These are phyloP conservation scores for Amblyopsis hoosieri DNA, from an alignment of 2,797 vertebrate species.

Conservation along the genomic window DNA sequence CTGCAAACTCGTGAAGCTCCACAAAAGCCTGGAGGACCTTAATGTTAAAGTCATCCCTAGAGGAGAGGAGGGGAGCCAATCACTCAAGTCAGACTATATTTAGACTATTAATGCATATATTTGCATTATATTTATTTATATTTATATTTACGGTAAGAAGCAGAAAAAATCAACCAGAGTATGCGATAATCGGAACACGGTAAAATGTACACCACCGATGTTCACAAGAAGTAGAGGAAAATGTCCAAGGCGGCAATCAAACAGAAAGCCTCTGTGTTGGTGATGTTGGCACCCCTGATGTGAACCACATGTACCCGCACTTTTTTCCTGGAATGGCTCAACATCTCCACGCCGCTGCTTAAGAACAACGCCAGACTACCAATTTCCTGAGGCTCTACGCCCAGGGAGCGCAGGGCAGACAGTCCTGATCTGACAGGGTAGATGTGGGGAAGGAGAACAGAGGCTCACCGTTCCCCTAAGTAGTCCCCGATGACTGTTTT, in stretches of 20 bases:
- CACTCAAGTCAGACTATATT: constrained; percentile 1
- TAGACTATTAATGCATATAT: constrained; percentile 7
- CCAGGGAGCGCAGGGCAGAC: constrained; percentile 16
- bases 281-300: constrained; percentile 52
- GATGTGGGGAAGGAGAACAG: constrained; percentile 15
- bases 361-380: constrained; percentile 46
- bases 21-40: constrained; percentile 97
- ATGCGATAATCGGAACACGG: neutral
- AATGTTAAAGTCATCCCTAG: constrained; percentile 95
- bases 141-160: constrained; percentile 1
- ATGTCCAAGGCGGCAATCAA: constrained; percentile 11
- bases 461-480: constrained; percentile 80
- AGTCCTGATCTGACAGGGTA: constrained; percentile 30
- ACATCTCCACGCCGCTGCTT: constrained; percentile 46
- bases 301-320: constrained; percentile 61
- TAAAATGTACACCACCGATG: constrained; percentile 1
- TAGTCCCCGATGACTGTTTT: constrained; percentile 95
- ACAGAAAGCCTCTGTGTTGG: constrained; percentile 21
- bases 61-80: constrained; percentile 28
- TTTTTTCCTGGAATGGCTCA: constrained; percentile 41
- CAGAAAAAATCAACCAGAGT: neutral
- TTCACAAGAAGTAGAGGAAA: constrained; percentile 13
- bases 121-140: constrained; percentile 1
- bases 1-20: constrained; percentile 96
- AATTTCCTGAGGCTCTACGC: constrained; percentile 64